Evolutionary conservation across 2,888 invertebrate genomes (phyloP).

Genomic region (Galerucella calmariensis): DNA sequence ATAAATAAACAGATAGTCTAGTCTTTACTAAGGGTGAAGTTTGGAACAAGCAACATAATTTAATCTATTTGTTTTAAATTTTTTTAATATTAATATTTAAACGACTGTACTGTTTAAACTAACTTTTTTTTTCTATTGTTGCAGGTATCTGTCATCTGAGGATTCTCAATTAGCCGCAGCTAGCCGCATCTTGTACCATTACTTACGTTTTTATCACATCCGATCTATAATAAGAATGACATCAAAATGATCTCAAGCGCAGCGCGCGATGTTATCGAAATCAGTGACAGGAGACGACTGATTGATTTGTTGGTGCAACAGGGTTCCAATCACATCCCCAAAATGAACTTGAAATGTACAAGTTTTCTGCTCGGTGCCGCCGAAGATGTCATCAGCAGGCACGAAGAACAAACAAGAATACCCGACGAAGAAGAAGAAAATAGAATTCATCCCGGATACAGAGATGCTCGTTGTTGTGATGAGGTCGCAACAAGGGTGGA

Average conservation of each 20-base stretch:
- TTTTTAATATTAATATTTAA: too few species aligned
- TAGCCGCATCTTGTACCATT: slow-evolving; percentile 1
- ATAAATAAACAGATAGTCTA: too few species aligned
- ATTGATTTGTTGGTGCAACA: slow-evolving; percentile 27
- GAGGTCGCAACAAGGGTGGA: slow-evolving; percentile 9
- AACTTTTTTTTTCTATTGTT: slow-evolving; percentile 30
- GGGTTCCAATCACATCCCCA: slow-evolving; percentile 15
- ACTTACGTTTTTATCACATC: slow-evolving; percentile 13
- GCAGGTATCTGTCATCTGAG: slow-evolving; percentile 31
- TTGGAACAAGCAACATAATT: too few species aligned
- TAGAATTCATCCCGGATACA: slow-evolving; percentile 29
- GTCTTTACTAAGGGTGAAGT: too few species aligned
- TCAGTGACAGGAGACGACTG: slow-evolving; percentile 31
- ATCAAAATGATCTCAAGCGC: slow-evolving; percentile 36
- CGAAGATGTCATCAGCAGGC: slow-evolving; percentile 14
- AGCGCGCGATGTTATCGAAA: slow-evolving; percentile 32
- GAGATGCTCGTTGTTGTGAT: slow-evolving; percentile 26
- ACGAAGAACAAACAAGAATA: slow-evolving; percentile 33
- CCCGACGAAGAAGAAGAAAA: slow-evolving; percentile 7
- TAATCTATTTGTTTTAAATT: too few species aligned
- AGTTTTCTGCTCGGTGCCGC: slow-evolving; percentile 12
- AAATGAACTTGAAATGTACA: slow-evolving; percentile 36
- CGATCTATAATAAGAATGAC: slow-evolving; percentile 32
- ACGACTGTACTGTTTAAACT: not conserved
- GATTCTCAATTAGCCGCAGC: slow-evolving; percentile 29